These are phyloP conservation scores for Morphnarchus princeps DNA, from an alignment of 2,113 vertebrate species.

Conservation along the genomic window DNA sequence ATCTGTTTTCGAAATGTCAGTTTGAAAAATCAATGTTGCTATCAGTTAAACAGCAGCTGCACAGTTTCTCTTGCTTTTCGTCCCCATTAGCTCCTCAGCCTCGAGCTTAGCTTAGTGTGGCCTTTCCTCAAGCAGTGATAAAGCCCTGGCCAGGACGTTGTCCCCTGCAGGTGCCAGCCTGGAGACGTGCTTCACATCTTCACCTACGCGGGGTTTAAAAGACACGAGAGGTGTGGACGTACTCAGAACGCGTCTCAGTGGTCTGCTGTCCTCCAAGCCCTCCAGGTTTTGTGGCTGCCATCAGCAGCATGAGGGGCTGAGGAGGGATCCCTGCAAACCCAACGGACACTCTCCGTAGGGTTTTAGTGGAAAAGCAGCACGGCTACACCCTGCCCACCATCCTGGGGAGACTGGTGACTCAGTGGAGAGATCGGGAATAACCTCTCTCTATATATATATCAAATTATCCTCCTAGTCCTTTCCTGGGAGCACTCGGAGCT, in stretches of 20 bases:
- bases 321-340: background rate
- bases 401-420: background rate
- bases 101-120: background rate
- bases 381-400: background rate
- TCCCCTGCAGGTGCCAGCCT: background rate
- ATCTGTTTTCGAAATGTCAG: background rate
- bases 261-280: background rate
- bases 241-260: background rate
- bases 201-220: accelerated
- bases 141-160: background rate
- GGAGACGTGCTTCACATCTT: accelerated
- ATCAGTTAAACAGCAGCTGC: background rate
- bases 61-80: background rate
- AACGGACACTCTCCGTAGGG: background rate
- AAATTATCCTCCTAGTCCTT: background rate
- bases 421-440: background rate
- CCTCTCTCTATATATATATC: background rate
- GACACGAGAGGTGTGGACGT: accelerated
- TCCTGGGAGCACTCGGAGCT: background rate
- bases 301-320: background rate
- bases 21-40: background rate
- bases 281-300: background rate
- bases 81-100: background rate
- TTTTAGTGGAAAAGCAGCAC: background rate
- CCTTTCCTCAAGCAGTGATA: background rate